Percentiles rank a stretch among this genome's conserved stretches.
Evolutionary conservation across 2,888 invertebrate species (phyloP).

Genomic region (Drosophila ezoana): DNA sequence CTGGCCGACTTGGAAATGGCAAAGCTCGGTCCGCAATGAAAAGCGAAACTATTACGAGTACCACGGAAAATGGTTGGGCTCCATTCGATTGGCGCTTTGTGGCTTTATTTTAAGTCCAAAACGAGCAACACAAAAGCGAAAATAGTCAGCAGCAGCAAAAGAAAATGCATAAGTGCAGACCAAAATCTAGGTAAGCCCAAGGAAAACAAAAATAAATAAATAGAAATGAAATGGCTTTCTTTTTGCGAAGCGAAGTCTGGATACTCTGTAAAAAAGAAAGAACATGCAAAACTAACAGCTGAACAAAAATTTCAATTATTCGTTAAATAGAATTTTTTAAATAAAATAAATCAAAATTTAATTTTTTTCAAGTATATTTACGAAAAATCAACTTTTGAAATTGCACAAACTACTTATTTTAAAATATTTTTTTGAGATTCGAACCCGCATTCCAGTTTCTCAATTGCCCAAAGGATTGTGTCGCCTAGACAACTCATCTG

Average conservation of each 20-base stretch:
- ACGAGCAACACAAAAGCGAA: conserved; percentile 36
- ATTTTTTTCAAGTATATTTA: no score
- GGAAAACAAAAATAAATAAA: conserved; percentile 18
- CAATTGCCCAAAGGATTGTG: no score
- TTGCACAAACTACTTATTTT: no score
- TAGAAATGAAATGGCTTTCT: not conserved
- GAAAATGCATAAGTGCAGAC: conserved; percentile 46
- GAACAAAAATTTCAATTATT: no score
- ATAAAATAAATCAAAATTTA: no score
- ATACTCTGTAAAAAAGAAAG: conserved; percentile 6
- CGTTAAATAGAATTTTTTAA: no score
- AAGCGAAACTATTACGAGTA: conserved; percentile 64
- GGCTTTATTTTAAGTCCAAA: conserved; percentile 62
- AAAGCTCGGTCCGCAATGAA: conserved; percentile 49
- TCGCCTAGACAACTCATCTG: no score
- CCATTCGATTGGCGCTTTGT: conserved; percentile 37
- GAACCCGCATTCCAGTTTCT: no score
- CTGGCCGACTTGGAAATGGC: conserved; percentile 17
- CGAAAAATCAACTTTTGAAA: no score
- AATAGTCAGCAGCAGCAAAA: conserved; percentile 51
- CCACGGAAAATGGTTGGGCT: conserved; percentile 45
- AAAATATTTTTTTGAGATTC: no score
- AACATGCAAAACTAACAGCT: not conserved
- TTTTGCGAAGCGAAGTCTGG: not conserved
- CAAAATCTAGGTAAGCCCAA: conserved; percentile 47